Percentiles rank a stretch among this genome's conserved stretches.
Evolutionary conservation across 2,888 invertebrate species (phyloP).

Genomic region (Drosophila macrospina): DNA sequence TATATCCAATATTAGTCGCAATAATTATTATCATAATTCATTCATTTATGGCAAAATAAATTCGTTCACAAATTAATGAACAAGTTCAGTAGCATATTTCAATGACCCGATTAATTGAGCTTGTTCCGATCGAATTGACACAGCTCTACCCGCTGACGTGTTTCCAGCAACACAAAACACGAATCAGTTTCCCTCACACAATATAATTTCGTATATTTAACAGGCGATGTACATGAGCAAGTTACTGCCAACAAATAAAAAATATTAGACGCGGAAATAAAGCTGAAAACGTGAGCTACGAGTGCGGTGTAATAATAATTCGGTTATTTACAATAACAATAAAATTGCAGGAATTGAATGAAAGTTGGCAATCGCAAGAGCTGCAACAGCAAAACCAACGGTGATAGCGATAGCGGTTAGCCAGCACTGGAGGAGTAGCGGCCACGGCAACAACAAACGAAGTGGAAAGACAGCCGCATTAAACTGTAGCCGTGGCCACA

Average conservation of each 20-base stretch:
- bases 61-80: too few species aligned
- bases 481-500: conserved; percentile 74
- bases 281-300: not conserved
- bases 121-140: too few species aligned
- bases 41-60: too few species aligned
- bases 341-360: conserved; percentile 34
- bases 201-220: conserved; percentile 37
- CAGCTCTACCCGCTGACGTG: conserved; percentile 57
- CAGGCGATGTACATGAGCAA: conserved; percentile 15
- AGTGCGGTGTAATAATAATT: conserved; percentile 3
- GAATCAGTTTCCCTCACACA: conserved; percentile 40
- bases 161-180: conserved; percentile 62
- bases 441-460: conserved; percentile 49
- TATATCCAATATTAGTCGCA: too few species aligned
- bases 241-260: not conserved
- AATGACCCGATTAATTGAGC: too few species aligned
- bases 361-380: conserved; percentile 33
- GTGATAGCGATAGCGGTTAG: conserved; percentile 12
- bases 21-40: too few species aligned
- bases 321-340: conserved; percentile 1
- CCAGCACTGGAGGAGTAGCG: conserved; percentile 11
- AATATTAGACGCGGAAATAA: not conserved
- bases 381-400: conserved; percentile 10
- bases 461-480: conserved; percentile 43
- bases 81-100: too few species aligned